Evolutionary conservation across 2,888 invertebrate genomes (phyloP).

Genomic region (Zaprionus obscuricornis): DNA sequence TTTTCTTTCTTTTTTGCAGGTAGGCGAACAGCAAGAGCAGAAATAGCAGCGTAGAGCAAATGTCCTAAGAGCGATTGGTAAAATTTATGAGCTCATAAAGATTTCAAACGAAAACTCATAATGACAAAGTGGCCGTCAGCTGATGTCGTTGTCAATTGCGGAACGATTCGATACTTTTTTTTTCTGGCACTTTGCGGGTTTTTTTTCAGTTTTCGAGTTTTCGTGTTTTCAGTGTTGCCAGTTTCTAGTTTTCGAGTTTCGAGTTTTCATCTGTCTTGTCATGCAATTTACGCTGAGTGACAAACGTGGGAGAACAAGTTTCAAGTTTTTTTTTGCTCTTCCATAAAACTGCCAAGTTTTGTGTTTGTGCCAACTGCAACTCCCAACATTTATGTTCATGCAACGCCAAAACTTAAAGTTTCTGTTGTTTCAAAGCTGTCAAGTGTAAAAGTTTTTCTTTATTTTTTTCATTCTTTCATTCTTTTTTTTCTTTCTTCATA

Average conservation of each 20-base stretch:
- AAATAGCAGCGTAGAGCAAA: neutral
- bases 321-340: conserved; percentile 58
- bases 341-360: conserved; percentile 63
- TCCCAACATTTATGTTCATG: conserved; percentile 27
- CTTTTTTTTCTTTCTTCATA: no score
- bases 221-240: no score
- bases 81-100: conserved; percentile 77
- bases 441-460: no score
- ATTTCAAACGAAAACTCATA: conserved; percentile 62
- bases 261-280: conserved; percentile 6
- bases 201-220: conserved; percentile 4
- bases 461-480: no score
- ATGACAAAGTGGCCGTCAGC: conserved; percentile 52
- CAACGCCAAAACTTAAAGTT: conserved; percentile 13
- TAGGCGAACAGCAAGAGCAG: conserved; percentile 24
- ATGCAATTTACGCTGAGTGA: conserved; percentile 35
- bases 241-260: conserved; percentile 11
- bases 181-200: conserved; percentile 31
- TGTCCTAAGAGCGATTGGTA: conserved; percentile 37
- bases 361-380: conserved; percentile 50
- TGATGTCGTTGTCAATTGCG: conserved; percentile 53
- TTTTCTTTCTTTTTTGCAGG: conserved; percentile 16
- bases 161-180: conserved; percentile 25
- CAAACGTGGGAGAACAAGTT: conserved; percentile 57
- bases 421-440: conserved; percentile 18